Percentiles rank a stretch among this genome's conserved stretches.
Evolutionary conservation across 2,888 invertebrate genomes (phyloP).

Genomic region (Poecilobothrus nobilitatus): DNA sequence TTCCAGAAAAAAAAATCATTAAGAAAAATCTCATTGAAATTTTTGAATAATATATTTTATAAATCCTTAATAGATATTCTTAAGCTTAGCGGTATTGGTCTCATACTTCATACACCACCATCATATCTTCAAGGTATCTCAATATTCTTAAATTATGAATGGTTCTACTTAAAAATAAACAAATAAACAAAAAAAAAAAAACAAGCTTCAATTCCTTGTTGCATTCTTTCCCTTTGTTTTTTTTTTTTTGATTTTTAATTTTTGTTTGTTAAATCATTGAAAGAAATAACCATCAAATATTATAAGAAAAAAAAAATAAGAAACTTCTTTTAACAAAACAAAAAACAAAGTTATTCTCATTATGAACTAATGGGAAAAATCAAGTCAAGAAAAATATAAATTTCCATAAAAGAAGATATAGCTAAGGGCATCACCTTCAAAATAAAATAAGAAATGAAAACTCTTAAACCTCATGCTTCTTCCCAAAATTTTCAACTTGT

Average conservation of each 20-base stretch:
- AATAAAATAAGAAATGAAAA: background rate
- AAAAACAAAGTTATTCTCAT: background rate
- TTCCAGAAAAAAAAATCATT: too few species aligned
- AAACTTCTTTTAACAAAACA: too few species aligned
- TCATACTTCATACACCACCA: too few species aligned
- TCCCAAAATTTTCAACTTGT: background rate
- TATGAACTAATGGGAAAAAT: background rate
- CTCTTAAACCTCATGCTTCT: background rate
- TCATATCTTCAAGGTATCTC: background rate
- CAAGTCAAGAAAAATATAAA: background rate
- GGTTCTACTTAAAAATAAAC: background rate
- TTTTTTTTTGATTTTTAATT: too few species aligned
- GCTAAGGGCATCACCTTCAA: constrained; percentile 1
- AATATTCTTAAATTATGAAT: background rate
- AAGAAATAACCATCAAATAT: background rate
- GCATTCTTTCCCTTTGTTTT: too few species aligned
- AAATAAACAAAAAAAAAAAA: background rate
- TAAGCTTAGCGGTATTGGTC: too few species aligned
- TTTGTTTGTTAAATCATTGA: background rate
- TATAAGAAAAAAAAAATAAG: too few species aligned
- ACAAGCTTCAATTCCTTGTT: background rate
- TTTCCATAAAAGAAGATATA: background rate
- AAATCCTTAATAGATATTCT: too few species aligned
- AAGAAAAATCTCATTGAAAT: too few species aligned
- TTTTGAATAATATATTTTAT: too few species aligned